Percentiles rank a stretch among this genome's conserved stretches.
These are phyloP conservation scores for Orchesellides sinensis DNA, from an alignment of 2,888 invertebrate genomes.

Conservation along the genomic window DNA sequence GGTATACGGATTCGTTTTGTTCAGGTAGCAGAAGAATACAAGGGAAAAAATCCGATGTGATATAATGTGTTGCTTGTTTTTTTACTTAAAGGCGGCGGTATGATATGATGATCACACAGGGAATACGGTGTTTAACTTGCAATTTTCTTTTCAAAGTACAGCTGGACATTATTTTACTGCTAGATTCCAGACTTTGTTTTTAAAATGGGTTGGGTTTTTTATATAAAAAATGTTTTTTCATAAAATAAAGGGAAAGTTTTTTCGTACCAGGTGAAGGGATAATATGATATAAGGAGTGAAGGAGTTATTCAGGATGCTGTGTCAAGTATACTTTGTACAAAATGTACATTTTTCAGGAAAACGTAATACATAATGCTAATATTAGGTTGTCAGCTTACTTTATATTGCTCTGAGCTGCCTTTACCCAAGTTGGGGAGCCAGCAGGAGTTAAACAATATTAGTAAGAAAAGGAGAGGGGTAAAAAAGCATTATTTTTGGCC, in stretches of 20 bases:
- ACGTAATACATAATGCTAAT: conserved; percentile 61
- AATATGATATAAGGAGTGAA: background rate
- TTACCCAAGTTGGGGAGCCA: background rate
- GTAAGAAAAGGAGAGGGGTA: background rate
- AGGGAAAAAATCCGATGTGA: conserved; percentile 29
- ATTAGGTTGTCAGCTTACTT: conserved; percentile 59
- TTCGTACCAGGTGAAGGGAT: background rate
- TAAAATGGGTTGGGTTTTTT: conserved; percentile 40
- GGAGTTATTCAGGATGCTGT: background rate
- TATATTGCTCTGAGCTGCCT: conserved; percentile 16
- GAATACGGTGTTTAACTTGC: conserved; percentile 72
- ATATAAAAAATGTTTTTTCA: conserved; percentile 27
- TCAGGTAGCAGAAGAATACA: conserved; percentile 39
- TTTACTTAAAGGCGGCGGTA: conserved; percentile 27
- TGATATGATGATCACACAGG: conserved; percentile 57
- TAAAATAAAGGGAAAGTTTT: conserved; percentile 25
- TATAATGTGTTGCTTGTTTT: conserved; percentile 30
- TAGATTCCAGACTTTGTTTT: conserved; percentile 39
- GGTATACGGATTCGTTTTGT: conserved; percentile 27
- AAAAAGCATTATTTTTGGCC: background rate
- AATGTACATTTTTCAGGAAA: conserved; percentile 10
- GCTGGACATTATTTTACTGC: conserved; percentile 52
- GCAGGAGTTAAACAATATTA: conserved; percentile 6
- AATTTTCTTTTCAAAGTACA: conserved; percentile 71
- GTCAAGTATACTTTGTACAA: too few relatives aligned